These are phyloP conservation scores for Leistus spinibarbis DNA, from an alignment of 2,888 invertebrate species.

Conservation along the genomic window DNA sequence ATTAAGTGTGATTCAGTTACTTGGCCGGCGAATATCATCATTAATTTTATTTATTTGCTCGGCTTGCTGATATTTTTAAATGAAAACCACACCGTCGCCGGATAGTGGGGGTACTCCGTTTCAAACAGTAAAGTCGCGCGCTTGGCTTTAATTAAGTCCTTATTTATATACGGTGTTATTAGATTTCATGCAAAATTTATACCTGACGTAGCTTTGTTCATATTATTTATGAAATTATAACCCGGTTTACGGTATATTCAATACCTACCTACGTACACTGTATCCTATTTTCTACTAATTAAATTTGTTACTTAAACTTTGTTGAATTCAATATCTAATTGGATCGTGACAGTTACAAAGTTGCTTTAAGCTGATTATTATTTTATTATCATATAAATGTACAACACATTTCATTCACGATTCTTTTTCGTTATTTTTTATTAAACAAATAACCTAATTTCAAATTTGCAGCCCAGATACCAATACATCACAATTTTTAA, in stretches of 20 bases:
- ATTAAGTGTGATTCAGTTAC: slow-evolving; percentile 36
- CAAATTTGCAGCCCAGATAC: too few species aligned
- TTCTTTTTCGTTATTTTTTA: too few species aligned
- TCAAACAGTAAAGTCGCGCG: neutral
- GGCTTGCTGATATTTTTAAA: neutral
- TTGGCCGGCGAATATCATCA: slow-evolving; percentile 24
- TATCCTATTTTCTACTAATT: neutral
- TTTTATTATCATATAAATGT: too few species aligned
- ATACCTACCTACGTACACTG: neutral
- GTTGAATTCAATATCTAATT: too few species aligned
- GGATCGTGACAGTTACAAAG: too few species aligned
- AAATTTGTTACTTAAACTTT: neutral
- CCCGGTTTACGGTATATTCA: neutral
- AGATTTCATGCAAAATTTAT: neutral
- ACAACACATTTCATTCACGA: too few species aligned
- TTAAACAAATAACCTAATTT: too few species aligned
- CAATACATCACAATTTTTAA: too few species aligned
- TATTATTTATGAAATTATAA: neutral
- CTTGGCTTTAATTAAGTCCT: neutral
- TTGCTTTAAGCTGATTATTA: too few species aligned
- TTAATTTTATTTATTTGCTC: slow-evolving; percentile 30
- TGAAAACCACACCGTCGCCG: neutral
- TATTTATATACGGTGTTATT: neutral
- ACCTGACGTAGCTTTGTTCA: neutral
- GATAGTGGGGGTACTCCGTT: neutral